Base-by-base conservation (phyloP, 1,140 invertebrate genomes). In the Ceratoteleas bidentatus region DNA sequence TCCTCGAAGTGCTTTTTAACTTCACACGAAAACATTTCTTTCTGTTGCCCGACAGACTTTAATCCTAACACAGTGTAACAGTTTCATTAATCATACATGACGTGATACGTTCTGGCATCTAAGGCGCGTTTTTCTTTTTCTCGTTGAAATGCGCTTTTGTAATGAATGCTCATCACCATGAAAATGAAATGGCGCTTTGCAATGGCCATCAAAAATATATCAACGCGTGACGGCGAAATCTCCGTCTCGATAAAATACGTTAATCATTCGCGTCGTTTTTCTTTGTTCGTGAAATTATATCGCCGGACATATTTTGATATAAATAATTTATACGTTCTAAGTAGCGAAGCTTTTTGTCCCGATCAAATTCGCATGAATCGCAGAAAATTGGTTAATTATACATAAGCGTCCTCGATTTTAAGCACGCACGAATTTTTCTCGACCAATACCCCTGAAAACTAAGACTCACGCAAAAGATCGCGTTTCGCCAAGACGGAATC, bases 71-170 rank as follows among this genome's bases (percentile, higher is more conserved):
- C 60, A n/a, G 36, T 66, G 79, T 70, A 81, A 70, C 49, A 64
- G 64, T 83, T 78, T 78, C 80, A 83, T 83, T 83, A 83, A 83
- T 83, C 80, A 78, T 77, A 62, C 68, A 7, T 57, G 70, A 78
- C 81, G 49, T 75, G 64, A 83, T 66, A 47, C 53, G 54, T 70
- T 78, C 81, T 72, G 62, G 54, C 69, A 78, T 81, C 78, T 75
- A 75, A 65, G 16, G 60, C 65, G 33, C 73, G 57, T 72, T 56
- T 61, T 68, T 74, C 52, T 53, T 36, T 53, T 47, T n/a, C 45
- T 2, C 11, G 45, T 13, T 14, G 57, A 61, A 73, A 56, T 64
- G 62, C 50, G 64, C 60, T 75, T 81, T 81, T 70, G 45, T 80
- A 74, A 74, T 64, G 64, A 74, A 80, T 53, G 69, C 77, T 80